Conservation (phyloP, 53 echinoderm and acorn worm genomes). For the Pentamera pediparva region DNA sequence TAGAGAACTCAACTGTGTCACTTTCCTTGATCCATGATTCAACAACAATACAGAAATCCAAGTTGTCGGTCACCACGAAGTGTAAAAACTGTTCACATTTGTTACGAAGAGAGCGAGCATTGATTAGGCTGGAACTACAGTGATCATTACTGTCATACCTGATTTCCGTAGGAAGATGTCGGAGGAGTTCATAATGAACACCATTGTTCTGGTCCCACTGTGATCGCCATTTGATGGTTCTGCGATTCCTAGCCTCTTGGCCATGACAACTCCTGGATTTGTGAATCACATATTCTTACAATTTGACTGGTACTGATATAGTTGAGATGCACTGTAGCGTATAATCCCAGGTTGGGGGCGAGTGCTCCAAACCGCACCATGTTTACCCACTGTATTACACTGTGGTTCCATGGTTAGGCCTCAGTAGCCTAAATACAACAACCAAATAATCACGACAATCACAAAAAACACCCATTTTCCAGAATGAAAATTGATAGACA, state of each 20-base stretch:
- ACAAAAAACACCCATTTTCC: background rate
- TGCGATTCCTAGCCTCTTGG: background rate
- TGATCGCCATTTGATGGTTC: background rate
- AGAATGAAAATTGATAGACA: too few relatives aligned
- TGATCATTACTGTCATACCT: slow-evolving; percentile 25
- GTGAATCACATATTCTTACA: background rate
- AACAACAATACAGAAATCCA: slow-evolving; percentile 17
- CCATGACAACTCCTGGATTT: background rate
- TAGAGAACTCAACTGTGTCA: slow-evolving; percentile 9
- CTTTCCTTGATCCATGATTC: slow-evolving; percentile 18
- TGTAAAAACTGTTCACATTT: slow-evolving; percentile 18
- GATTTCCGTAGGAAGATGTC: slow-evolving; percentile 4
- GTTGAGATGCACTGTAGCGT: slow-evolving; percentile 11
- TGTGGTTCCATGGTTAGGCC: background rate
- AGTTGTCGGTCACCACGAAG: background rate
- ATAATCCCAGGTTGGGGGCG: background rate
- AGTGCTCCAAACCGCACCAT: background rate
- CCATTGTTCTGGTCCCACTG: background rate
- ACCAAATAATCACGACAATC: background rate
- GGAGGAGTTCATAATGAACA: background rate
- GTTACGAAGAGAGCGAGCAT: slow-evolving; percentile 16
- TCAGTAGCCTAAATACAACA: background rate
- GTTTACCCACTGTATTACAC: background rate
- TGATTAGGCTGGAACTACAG: slow-evolving; percentile 14
- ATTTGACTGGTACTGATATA: background rate